Conservation (phyloP, 1,140 invertebrate genomes). For the Drosophila rhopaloa region DNA sequence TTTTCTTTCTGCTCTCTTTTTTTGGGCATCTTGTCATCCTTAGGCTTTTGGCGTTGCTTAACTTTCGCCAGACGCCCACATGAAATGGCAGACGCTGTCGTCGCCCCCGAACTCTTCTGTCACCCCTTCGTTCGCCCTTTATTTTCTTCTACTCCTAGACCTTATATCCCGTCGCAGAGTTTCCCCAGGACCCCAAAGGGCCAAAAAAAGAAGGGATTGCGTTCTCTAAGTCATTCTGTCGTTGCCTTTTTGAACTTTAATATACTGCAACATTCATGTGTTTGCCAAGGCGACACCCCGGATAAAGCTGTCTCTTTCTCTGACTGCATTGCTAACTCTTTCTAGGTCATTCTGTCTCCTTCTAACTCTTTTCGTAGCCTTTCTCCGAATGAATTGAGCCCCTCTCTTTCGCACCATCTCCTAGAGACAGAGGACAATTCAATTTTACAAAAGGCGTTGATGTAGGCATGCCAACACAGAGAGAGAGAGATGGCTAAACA, state of each 20-base stretch:
- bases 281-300: constrained; percentile 14
- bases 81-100: constrained; percentile 51
- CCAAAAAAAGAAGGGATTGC: constrained; percentile 14
- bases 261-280: constrained; percentile 53
- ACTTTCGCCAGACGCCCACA: constrained; percentile 60
- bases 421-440: constrained; percentile 18
- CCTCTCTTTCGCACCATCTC: constrained; percentile 1
- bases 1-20: constrained; percentile 18
- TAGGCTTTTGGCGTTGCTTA: constrained; percentile 65
- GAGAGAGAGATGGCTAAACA: not conserved
- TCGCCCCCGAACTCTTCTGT: constrained; percentile 1
- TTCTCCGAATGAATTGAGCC: not conserved
- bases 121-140: constrained; percentile 1
- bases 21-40: constrained; percentile 56
- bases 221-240: constrained; percentile 56
- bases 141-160: not conserved
- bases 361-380: not conserved
- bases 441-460: constrained; percentile 52
- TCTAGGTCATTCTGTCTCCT: not conserved
- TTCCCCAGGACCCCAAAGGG: constrained; percentile 3
- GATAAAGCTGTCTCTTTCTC: constrained; percentile 5
- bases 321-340: not conserved
- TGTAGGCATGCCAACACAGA: constrained; percentile 15
- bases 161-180: not conserved
- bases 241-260: constrained; percentile 68